Evolutionary conservation across 1,140 invertebrate genomes (phyloP).

Genomic region (Palaemon carinicauda): DNA sequence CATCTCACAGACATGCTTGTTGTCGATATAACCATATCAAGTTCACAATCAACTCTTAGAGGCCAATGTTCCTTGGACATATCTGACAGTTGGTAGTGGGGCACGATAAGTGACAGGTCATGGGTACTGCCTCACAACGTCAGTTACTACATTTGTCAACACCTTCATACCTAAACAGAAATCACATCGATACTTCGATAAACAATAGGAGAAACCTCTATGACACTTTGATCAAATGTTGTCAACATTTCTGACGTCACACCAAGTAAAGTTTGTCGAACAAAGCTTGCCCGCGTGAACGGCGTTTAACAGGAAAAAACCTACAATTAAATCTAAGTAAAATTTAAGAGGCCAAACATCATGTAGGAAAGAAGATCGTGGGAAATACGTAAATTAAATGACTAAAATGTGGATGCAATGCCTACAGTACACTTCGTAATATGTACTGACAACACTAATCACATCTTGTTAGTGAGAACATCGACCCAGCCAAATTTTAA

Average conservation of each 20-base stretch:
- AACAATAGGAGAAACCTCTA: background rate
- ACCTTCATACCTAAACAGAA: background rate
- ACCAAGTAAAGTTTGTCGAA: background rate
- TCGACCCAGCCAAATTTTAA: too few species aligned
- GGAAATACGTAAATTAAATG: too few species aligned
- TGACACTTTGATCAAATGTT: background rate
- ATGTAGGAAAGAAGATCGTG: too few species aligned
- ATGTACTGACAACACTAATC: too few species aligned
- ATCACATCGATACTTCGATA: background rate
- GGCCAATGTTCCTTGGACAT: constrained; percentile 10
- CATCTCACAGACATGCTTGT: background rate
- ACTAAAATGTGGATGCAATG: too few species aligned
- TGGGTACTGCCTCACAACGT: background rate
- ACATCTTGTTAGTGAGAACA: too few species aligned
- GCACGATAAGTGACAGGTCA: background rate
- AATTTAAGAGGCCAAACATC: too few species aligned
- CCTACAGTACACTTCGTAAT: too few species aligned
- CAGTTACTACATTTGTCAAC: background rate
- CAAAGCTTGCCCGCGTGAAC: background rate
- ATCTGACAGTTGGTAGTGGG: background rate
- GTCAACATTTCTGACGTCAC: background rate
- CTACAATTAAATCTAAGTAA: too few species aligned
- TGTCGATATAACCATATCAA: background rate
- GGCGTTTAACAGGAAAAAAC: background rate
- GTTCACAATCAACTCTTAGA: background rate